phyloP scores from a whole-genome alignment of 2,797 vertebrate species.

The Valencia hispanica region DNA sequence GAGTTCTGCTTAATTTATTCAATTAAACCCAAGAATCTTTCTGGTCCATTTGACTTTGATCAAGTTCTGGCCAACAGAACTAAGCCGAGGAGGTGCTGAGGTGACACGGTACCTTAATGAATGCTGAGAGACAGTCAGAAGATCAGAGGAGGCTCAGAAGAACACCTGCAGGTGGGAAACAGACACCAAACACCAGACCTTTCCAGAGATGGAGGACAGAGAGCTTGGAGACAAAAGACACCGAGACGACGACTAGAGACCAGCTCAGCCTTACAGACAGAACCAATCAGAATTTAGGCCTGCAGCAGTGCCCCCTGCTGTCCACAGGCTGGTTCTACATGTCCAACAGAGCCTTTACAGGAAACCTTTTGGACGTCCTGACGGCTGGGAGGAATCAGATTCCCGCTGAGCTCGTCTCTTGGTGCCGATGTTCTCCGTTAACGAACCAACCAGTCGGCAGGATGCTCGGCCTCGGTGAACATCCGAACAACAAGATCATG shows the following conservation, averaged over 20 bases:
- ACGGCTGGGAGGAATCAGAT: no score
- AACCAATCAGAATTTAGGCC: neutral
- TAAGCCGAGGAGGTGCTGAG: constrained; percentile 3
- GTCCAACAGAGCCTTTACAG: no score
- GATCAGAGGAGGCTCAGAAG: constrained; percentile 82
- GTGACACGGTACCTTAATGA: constrained; percentile 73
- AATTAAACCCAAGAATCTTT: no score
- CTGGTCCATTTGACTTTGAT: neutral
- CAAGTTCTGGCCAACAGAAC: constrained; percentile 58
- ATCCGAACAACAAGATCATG: neutral
- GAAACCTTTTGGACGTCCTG: no score
- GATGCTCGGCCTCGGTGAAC: neutral
- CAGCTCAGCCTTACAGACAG: neutral
- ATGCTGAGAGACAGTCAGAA: constrained; percentile 65
- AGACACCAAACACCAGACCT: constrained; percentile 79
- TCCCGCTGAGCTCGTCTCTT: neutral
- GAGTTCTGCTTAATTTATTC: no score
- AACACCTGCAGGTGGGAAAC: constrained; percentile 82
- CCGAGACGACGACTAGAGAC: neutral
- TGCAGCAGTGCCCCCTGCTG: neutral
- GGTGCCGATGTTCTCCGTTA: constrained; percentile 4
- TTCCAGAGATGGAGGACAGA: constrained; percentile 61
- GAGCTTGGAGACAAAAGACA: constrained; percentile 33
- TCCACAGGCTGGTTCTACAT: neutral
- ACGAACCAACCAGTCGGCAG: constrained; percentile 24